phyloP scores from a whole-genome alignment of 2,113 vertebrate genomes.

The Mungos mungo region DNA sequence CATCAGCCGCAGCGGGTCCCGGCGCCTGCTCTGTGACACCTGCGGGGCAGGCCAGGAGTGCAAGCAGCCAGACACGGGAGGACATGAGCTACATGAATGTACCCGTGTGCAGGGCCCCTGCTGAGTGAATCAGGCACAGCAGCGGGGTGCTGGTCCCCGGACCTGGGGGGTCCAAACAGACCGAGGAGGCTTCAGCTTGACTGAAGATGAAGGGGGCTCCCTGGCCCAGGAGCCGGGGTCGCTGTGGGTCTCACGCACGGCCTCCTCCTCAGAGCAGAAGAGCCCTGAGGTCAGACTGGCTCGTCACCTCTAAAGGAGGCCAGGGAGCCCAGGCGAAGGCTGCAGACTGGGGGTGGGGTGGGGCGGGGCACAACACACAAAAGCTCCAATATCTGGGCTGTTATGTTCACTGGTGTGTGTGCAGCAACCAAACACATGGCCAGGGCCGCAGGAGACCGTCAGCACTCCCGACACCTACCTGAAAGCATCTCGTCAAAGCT shows the following conservation, averaged over 20 bases:
- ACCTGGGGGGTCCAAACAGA: too few relatives aligned
- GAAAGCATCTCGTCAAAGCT: conserved; percentile 94
- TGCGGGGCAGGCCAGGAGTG: background rate
- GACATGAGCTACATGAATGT: background rate
- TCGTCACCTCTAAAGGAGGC: background rate
- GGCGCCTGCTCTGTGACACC: background rate
- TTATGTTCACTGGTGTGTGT: background rate
- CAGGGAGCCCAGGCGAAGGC: too few relatives aligned
- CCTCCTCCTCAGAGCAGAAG: too few relatives aligned
- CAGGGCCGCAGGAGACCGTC: background rate
- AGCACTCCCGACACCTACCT: conserved; percentile 81
- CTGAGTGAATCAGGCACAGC: background rate
- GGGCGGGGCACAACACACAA: background rate
- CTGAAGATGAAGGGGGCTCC: background rate
- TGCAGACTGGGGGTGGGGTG: background rate
- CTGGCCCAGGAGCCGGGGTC: background rate
- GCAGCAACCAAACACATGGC: background rate
- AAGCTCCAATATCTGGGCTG: background rate
- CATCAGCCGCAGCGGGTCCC: background rate
- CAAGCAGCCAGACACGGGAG: too few relatives aligned
- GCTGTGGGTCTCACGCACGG: background rate
- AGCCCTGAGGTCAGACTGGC: background rate
- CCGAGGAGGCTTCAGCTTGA: background rate
- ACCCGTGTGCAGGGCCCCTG: background rate
- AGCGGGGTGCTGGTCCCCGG: background rate